These are phyloP conservation scores for Cheirogaleus medius DNA, from an alignment of 2,113 vertebrate genomes.

Conservation along the genomic window DNA sequence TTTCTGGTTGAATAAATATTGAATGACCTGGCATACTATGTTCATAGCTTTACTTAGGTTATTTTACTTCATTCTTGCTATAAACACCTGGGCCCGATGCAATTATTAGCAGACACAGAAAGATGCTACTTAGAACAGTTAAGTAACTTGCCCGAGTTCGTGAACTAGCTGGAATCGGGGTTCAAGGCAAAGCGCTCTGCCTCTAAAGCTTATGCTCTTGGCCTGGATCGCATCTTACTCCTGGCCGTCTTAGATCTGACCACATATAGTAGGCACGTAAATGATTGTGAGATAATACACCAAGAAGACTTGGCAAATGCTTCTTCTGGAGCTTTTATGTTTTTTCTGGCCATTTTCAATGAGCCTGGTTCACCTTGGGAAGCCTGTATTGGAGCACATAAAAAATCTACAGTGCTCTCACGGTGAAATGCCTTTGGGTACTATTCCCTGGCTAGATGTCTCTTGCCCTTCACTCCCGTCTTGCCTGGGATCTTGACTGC, in stretches of 20 bases:
- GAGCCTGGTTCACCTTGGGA: neutral
- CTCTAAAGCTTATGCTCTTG: neutral
- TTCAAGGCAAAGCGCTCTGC: neutral
- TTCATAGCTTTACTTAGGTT: neutral
- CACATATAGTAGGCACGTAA: neutral
- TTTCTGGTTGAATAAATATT: slow-evolving; percentile 11
- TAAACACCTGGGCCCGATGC: neutral
- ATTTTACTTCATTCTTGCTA: slow-evolving; percentile 6
- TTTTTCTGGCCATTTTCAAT: neutral
- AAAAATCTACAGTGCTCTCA: neutral
- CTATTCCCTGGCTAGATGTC: neutral
- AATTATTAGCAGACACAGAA: neutral
- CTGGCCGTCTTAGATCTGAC: neutral
- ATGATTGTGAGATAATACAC: neutral
- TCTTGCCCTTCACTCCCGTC: neutral
- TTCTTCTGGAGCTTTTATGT: neutral
- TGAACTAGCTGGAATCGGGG: neutral
- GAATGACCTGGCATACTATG: neutral
- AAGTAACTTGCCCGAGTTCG: neutral
- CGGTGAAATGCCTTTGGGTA: neutral
- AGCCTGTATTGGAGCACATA: neutral
- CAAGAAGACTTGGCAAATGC: neutral
- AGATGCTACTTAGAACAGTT: neutral
- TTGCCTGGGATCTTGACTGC: neutral
- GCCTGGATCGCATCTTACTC: neutral